A percentile compares a stretch with the other conserved stretches of the same genome.
phyloP scores from a whole-genome alignment of 2,113 vertebrate species.

The Egretta garzetta region DNA sequence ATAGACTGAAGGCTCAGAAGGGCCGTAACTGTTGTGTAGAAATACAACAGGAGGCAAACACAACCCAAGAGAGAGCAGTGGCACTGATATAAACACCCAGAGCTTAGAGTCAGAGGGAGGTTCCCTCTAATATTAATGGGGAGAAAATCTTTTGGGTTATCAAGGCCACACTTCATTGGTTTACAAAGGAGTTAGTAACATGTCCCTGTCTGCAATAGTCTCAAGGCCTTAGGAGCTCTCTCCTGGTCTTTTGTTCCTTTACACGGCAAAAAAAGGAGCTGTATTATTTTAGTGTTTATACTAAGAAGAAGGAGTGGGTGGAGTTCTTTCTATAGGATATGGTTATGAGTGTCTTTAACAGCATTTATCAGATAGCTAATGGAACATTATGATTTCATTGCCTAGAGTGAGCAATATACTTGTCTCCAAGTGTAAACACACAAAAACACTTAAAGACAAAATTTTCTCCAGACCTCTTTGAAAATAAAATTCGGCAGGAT shows the following conservation, averaged over 20 bases:
- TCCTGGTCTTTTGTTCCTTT: background rate
- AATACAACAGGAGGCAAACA: background rate
- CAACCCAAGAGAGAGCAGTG: background rate
- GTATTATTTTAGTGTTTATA: background rate
- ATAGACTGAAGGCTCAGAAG: background rate
- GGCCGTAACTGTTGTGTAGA: background rate
- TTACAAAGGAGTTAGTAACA: background rate
- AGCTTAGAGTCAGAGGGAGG: background rate
- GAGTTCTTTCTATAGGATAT: background rate
- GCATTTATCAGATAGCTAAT: background rate
- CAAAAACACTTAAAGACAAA: background rate
- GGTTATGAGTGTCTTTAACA: background rate
- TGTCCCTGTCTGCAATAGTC: background rate
- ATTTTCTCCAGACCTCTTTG: background rate
- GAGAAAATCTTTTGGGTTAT: background rate
- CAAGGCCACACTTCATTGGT: background rate
- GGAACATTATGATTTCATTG: slow-evolving; percentile 6
- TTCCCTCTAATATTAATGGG: rapidly evolving
- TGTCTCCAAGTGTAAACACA: background rate
- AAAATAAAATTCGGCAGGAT: background rate
- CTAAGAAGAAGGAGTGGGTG: background rate
- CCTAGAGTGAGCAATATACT: background rate
- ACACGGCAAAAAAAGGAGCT: background rate
- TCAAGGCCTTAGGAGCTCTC: background rate
- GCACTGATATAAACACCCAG: background rate